Percentiles rank a stretch among this genome's conserved stretches.
Conservation (phyloP, 2,113 vertebrate genomes). For the Tamias sibiricus region DNA sequence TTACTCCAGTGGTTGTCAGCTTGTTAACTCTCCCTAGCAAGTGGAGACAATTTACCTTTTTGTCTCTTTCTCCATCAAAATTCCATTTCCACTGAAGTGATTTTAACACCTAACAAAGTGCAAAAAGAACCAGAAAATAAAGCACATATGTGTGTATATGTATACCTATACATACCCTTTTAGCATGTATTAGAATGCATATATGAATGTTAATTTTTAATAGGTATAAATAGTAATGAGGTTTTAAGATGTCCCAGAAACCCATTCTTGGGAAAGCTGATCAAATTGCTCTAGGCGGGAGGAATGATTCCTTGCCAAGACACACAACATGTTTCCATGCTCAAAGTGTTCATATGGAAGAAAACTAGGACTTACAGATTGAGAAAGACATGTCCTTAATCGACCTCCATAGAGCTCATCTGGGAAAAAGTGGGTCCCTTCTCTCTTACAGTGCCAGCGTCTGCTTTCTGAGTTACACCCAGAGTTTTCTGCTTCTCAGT, state of each 20-base stretch:
- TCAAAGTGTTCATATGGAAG: not conserved
- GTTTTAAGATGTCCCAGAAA: not conserved
- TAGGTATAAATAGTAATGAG: not conserved
- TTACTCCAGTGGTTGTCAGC: constrained; percentile 12
- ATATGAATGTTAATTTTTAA: not conserved
- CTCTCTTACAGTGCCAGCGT: not conserved
- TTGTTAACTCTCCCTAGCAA: constrained; percentile 70
- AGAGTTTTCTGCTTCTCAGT: constrained; percentile 47
- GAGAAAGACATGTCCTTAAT: constrained; percentile 1
- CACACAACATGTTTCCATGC: not conserved
- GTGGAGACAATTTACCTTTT: constrained; percentile 64
- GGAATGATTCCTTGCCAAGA: not conserved
- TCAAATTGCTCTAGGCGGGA: not conserved
- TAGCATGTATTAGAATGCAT: not conserved
- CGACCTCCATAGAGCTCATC: not conserved
- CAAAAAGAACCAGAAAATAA: not conserved
- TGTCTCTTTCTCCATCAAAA: constrained; percentile 57
- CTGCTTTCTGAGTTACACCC: not conserved
- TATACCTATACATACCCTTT: not conserved
- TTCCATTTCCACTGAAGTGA: constrained; percentile 70
- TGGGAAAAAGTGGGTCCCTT: not conserved
- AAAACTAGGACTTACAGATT: not conserved
- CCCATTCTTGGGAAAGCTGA: not conserved
- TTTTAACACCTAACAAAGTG: constrained; percentile 72
- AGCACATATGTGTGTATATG: not conserved